phyloP scores from a whole-genome alignment of 2,113 vertebrate species.

The Ginglymostoma cirratum region DNA sequence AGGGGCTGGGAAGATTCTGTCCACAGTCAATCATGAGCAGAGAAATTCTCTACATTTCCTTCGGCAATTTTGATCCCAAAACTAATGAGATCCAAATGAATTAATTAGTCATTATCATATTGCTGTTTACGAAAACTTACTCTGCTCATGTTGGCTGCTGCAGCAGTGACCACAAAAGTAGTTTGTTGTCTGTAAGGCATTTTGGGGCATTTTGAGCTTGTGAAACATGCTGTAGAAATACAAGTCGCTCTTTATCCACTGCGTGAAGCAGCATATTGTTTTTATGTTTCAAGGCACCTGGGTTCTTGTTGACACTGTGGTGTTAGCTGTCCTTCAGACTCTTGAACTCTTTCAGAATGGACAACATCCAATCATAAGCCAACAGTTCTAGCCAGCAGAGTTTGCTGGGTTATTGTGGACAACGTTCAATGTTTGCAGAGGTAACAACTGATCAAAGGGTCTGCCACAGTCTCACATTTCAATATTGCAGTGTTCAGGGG shows the following conservation, averaged over 20 bases:
- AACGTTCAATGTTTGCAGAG: not conserved
- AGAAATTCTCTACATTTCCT: not conserved
- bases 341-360: not conserved
- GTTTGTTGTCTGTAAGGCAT: not conserved
- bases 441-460: not conserved
- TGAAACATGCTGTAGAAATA: not conserved
- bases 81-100: not conserved
- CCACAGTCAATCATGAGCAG: not conserved
- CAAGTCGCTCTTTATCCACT: not conserved
- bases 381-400: not conserved
- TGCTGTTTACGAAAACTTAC: not conserved
- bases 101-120: not conserved
- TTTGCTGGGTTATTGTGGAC: not conserved
- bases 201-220: not conserved
- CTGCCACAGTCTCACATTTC: not conserved
- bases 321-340: not conserved
- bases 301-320: not conserved
- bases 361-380: not conserved
- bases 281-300: not conserved
- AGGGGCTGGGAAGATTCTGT: too few relatives aligned
- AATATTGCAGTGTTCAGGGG: not conserved
- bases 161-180: not conserved
- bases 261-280: not conserved
- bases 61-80: not conserved
- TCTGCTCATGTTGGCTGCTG: not conserved